These are phyloP conservation scores for Microcebus lehilahytsara DNA, from an alignment of 2,113 vertebrate genomes.

Conservation along the genomic window DNA sequence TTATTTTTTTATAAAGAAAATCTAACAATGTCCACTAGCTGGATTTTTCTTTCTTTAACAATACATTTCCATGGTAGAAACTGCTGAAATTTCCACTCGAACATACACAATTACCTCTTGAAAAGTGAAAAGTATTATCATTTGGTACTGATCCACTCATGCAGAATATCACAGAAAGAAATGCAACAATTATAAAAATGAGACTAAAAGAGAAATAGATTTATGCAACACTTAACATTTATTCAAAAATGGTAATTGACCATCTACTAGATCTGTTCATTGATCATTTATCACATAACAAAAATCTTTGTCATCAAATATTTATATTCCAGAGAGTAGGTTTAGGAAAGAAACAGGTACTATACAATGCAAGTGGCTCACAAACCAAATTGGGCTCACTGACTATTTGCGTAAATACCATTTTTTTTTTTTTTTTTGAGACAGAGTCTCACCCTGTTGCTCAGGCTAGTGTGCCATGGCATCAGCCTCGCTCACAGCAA, in stretches of 20 bases:
- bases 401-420: neutral
- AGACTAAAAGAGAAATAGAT: neutral
- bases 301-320: neutral
- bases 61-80: neutral
- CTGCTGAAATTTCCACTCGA: neutral
- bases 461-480: too few species aligned
- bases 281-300: neutral
- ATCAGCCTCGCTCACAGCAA: too few species aligned
- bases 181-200: neutral
- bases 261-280: neutral
- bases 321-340: neutral
- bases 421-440: neutral
- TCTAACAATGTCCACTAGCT: neutral
- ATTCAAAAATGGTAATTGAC: neutral
- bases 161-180: neutral
- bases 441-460: too few species aligned
- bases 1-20: neutral
- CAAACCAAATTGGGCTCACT: neutral
- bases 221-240: neutral
- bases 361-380: neutral
- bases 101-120: neutral
- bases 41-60: neutral
- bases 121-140: neutral
- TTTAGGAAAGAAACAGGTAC: neutral
- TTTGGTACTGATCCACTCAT: neutral